phyloP scores from a whole-genome alignment of 1,140 invertebrate genomes.

The Drosophila neocordata region DNA sequence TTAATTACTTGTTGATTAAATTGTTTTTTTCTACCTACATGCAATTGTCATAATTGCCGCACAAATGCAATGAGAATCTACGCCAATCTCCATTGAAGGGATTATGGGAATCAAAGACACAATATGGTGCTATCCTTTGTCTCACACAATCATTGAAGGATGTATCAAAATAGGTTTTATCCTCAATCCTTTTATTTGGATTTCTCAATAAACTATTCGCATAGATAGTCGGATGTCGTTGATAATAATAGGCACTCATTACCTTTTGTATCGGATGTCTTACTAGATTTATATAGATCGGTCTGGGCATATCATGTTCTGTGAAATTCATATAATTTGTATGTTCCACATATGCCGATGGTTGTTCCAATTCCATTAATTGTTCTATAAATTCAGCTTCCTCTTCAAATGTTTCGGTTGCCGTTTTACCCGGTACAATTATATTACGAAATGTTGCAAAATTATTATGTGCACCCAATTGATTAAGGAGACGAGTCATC shows the following conservation, averaged over 20 bases:
- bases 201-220: conserved; percentile 88
- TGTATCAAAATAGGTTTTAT: conserved; percentile 93
- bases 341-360: conserved; percentile 75
- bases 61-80: conserved; percentile 92
- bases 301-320: conserved; percentile 89
- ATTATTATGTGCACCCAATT: conserved; percentile 84
- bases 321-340: conserved; percentile 84
- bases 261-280: conserved; percentile 94
- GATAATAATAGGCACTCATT: conserved; percentile 93
- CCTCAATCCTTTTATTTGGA: conserved; percentile 89
- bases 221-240: conserved; percentile 86
- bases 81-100: conserved; percentile 90
- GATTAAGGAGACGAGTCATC: conserved; percentile 89
- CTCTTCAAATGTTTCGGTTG: conserved; percentile 83
- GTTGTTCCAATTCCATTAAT: conserved; percentile 52
- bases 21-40: conserved; percentile 52
- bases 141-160: conserved; percentile 94
- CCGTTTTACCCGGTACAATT: background rate
- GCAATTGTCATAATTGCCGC: conserved; percentile 87
- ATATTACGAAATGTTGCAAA: conserved; percentile 53
- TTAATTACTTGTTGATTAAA: too few species aligned
- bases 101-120: conserved; percentile 86
- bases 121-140: conserved; percentile 88
- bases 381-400: conserved; percentile 85
- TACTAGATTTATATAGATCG: conserved; percentile 94